phyloP scores from a whole-genome alignment of 2,113 vertebrate genomes.

The Cisticola juncidis region DNA sequence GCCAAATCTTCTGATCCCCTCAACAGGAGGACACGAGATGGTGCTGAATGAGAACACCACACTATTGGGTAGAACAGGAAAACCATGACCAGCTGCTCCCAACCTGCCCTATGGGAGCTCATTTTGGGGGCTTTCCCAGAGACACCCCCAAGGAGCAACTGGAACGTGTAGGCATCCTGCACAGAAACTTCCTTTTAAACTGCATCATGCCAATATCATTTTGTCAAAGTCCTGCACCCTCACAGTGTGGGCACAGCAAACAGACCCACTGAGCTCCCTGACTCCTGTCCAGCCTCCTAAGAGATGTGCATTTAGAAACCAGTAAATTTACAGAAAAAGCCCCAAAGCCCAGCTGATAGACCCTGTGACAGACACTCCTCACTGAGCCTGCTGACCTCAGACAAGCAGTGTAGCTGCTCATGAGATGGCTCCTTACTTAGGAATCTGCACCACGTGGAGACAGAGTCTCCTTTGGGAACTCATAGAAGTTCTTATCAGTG shows the following conservation, averaged over 20 bases:
- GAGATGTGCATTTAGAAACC: not conserved
- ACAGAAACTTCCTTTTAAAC: not conserved
- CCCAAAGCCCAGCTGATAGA: not conserved
- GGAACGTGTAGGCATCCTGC: fast-evolving
- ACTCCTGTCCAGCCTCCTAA: not conserved
- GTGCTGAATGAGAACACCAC: not conserved
- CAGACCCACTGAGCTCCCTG: not conserved
- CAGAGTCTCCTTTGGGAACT: not conserved
- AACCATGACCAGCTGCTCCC: not conserved
- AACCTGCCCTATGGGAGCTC: fast-evolving
- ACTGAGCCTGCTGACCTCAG: not conserved
- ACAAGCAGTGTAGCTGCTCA: not conserved
- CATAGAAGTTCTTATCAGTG: not conserved
- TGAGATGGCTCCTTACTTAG: not conserved
- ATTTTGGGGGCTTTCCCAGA: not conserved
- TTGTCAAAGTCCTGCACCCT: not conserved
- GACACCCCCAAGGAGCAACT: not conserved
- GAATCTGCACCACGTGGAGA: not conserved
- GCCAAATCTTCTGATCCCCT: not conserved
- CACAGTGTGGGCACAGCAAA: not conserved
- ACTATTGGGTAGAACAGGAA: fast-evolving
- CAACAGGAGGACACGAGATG: not conserved
- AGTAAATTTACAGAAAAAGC: not conserved
- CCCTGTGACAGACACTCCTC: not conserved
- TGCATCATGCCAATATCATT: no score